A percentile compares a stretch with the other conserved stretches of the same genome.
Evolutionary conservation across 2,797 vertebrate genomes (phyloP).

Genomic region (Phylloscopus collybita): DNA sequence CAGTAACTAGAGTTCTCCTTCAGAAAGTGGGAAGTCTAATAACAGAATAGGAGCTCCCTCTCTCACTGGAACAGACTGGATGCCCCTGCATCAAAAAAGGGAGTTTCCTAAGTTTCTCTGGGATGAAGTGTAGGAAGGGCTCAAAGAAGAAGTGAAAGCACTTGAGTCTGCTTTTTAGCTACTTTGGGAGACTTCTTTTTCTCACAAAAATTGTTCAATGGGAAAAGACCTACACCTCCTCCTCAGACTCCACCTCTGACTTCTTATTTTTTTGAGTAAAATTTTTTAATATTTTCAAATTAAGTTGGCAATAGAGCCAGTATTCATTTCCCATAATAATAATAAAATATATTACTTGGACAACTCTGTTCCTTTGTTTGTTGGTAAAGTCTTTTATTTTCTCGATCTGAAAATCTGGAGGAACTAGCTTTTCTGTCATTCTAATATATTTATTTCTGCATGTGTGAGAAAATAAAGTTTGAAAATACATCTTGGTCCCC

Average conservation of each 20-base stretch:
- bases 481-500: not conserved
- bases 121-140: not conserved
- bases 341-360: not conserved
- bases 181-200: not conserved
- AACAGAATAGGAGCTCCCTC: not conserved
- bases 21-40: not conserved
- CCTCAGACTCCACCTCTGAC: not conserved
- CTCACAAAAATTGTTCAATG: not conserved
- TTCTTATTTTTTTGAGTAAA: not conserved
- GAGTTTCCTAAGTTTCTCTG: not conserved
- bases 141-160: not conserved
- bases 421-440: not conserved
- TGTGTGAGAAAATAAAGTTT: not conserved
- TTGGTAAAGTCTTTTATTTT: not conserved
- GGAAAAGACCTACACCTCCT: not conserved
- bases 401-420: not conserved
- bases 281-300: not conserved
- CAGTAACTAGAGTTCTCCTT: not conserved
- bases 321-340: not conserved
- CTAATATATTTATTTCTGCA: not conserved
- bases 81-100: not conserved
- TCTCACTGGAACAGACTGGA: not conserved
- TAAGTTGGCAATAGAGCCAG: fast-evolving
- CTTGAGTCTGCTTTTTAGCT: not conserved
- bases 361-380: not conserved